Base-by-base conservation (phyloP, 2,113 vertebrate species). In the Syngnathus typhle region DNA sequence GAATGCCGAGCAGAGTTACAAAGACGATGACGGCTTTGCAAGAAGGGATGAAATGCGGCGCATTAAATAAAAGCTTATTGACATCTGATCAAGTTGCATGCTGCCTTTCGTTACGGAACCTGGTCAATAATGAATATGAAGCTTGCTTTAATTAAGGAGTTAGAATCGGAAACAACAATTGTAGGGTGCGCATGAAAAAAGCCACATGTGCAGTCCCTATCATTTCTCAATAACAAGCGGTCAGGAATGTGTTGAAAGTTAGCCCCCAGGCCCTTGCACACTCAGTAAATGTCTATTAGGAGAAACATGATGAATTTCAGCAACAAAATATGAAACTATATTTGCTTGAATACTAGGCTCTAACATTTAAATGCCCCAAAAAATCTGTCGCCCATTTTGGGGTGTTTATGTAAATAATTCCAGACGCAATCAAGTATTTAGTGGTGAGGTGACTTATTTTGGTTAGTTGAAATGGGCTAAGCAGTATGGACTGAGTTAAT, bases 1-100 rank as follows among this genome's bases (percentile, higher is more conserved):
- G 68, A 79, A 89, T 78, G 84, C 82, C 60, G 68, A 43, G 76
- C 47, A 43, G 64, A 85, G 73, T 78, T 56, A 71, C 65, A 63
- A 65, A 41, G 71, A 65, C 32, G 68, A 68, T 72, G 62, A 67
- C 69, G 64, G 59, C 71, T 65, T 67, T 66, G 54, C 52, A 76
- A 69, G 46, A 59, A 64, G 38, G 49, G 68, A 77, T 70, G 72
- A 81, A 73, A 78, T 32, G 27, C 27, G 3, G 27, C 27, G 27
- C 27, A 32, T 32, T 32, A 56, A 18, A 0, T 16, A 19, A 77
- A 68, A 10, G 59, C 32, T 60, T 63, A 63, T 47, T 47, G 9
- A 44, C 21, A 16, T 37, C 41, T 61, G 49, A 69, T 71, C 13
- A 73, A n/a, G 37, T 21, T 39, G 18, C 37, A 60, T 39, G 15